phyloP scores from a whole-genome alignment of 2,888 invertebrate species.

The Lottia gigantea region DNA sequence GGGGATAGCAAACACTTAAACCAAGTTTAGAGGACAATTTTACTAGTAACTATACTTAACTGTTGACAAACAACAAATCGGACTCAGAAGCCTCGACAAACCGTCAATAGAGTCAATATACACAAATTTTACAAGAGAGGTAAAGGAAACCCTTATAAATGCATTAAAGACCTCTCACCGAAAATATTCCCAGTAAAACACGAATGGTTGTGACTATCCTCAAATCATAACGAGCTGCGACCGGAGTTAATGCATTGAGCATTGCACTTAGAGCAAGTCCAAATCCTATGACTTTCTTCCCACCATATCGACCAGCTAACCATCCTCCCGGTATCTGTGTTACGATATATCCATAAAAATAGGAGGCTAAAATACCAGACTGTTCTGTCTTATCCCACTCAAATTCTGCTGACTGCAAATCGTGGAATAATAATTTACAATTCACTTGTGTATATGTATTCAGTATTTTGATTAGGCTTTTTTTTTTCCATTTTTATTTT shows the following conservation, averaged over 20 bases:
- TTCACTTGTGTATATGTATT: neutral
- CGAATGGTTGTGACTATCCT: conserved; percentile 49
- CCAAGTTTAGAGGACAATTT: too few species aligned
- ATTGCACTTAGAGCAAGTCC: conserved; percentile 55
- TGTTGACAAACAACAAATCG: too few species aligned
- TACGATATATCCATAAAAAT: conserved; percentile 56
- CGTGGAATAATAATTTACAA: neutral
- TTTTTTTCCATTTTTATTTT: neutral
- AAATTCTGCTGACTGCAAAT: conserved; percentile 44
- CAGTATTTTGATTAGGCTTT: neutral
- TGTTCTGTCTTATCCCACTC: conserved; percentile 46
- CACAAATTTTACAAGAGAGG: too few species aligned
- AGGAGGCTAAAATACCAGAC: conserved; percentile 47
- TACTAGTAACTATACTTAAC: too few species aligned
- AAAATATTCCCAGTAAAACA: conserved; percentile 52
- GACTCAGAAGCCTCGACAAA: too few species aligned
- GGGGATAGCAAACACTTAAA: too few species aligned
- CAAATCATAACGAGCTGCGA: conserved; percentile 48
- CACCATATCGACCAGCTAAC: conserved; percentile 52
- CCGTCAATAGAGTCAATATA: too few species aligned
- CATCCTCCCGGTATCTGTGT: conserved; percentile 51
- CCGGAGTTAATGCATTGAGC: conserved; percentile 53
- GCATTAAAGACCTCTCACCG: conserved; percentile 37
- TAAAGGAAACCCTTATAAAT: neutral
- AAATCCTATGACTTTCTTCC: conserved; percentile 60